These are phyloP conservation scores for Sebastes fasciatus DNA, from an alignment of 2,113 vertebrate species.

Conservation along the genomic window DNA sequence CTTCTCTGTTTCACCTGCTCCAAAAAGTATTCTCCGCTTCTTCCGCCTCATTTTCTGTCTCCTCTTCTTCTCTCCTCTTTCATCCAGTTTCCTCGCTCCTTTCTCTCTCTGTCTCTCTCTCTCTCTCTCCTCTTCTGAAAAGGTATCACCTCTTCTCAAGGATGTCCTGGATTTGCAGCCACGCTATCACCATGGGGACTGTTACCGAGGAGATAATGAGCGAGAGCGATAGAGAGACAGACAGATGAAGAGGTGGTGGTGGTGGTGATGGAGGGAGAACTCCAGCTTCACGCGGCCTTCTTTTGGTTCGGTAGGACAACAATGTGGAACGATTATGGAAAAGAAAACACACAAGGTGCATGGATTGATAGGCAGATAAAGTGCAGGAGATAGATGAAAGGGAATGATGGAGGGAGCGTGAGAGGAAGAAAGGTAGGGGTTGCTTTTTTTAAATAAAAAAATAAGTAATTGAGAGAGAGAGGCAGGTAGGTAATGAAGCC, in stretches of 20 bases:
- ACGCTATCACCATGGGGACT: constrained; percentile 81
- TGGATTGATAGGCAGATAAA: constrained; percentile 46
- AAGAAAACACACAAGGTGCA: constrained; percentile 2
- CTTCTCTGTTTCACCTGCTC: not conserved
- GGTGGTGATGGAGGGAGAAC: not conserved
- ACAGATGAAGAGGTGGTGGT: constrained; percentile 24
- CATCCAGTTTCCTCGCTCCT: constrained; percentile 9
- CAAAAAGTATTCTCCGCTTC: constrained; percentile 21
- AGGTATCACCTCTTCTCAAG: constrained; percentile 82
- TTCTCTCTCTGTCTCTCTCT: constrained; percentile 19
- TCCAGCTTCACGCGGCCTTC: constrained; percentile 26
- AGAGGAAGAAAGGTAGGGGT: not conserved
- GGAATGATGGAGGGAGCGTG: constrained; percentile 1
- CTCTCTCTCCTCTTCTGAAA: constrained; percentile 60
- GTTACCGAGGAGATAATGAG: constrained; percentile 82
- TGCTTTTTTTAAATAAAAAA: not conserved
- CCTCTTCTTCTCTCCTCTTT: constrained; percentile 1
- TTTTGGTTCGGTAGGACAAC: constrained; percentile 20
- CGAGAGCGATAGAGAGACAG: constrained; percentile 45
- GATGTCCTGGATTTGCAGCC: constrained; percentile 82
- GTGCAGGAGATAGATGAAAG: constrained; percentile 21
- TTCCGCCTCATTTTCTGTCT: constrained; percentile 14
- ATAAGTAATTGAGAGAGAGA: constrained; percentile 23
- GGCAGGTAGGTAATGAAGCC: constrained; percentile 50
- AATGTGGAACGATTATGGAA: not conserved